Evolutionary conservation across 37 sponge, comb jelly and placozoan genomes (phyloP).

Genomic region (Dysidea cf. avara): DNA sequence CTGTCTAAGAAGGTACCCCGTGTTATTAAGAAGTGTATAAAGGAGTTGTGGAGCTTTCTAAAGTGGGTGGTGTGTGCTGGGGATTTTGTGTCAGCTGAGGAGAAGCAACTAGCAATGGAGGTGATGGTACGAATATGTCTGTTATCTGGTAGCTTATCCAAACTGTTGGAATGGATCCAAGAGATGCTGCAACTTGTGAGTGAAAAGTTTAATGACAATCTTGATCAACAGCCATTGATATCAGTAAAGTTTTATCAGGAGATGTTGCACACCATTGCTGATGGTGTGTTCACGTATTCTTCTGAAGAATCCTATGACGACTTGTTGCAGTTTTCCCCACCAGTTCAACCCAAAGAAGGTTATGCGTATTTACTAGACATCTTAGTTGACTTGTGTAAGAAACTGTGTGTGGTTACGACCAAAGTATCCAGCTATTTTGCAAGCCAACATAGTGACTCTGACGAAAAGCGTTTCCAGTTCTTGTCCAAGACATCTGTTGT

Average conservation of each 20-base stretch:
- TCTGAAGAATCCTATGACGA: not conserved
- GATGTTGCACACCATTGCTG: not conserved
- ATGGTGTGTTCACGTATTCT: not conserved
- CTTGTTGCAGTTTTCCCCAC: not conserved
- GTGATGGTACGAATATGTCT: slow-evolving; percentile 51
- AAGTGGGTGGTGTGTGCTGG: slow-evolving; percentile 35
- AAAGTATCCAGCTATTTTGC: slow-evolving; percentile 21
- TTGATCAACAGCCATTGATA: too few relatives aligned
- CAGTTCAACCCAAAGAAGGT: not conserved
- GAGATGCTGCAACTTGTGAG: slow-evolving; percentile 11
- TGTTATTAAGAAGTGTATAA: slow-evolving; percentile 29
- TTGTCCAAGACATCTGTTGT: slow-evolving; percentile 54
- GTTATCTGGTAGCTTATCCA: slow-evolving; percentile 52
- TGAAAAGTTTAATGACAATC: too few relatives aligned
- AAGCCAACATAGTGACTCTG: not conserved
- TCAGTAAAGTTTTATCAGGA: not conserved
- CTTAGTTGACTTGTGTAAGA: not conserved
- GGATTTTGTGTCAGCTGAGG: slow-evolving; percentile 35
- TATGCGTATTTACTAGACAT: not conserved
- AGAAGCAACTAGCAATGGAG: slow-evolving; percentile 66
- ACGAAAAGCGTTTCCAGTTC: not conserved
- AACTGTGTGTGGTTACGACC: too few relatives aligned
- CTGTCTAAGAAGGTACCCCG: slow-evolving; percentile 34
- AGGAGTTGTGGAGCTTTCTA: slow-evolving; percentile 60
- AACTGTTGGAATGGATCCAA: slow-evolving; percentile 59